Base-by-base conservation (phyloP, 2,888 invertebrate genomes). In the Auanema sp. region DNA sequence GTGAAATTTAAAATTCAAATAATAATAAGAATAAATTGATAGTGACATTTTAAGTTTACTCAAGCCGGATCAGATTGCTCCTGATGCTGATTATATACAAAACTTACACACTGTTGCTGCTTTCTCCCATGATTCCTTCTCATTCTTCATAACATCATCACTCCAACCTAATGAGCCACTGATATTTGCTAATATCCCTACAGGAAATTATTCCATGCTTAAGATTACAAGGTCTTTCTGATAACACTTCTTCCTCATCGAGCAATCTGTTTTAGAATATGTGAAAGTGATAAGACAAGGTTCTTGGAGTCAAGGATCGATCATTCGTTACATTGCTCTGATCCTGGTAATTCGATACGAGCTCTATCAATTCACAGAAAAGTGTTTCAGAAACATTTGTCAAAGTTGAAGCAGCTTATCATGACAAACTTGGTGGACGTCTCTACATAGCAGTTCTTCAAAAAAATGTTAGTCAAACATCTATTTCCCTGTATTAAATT, bases 381-480 rank as follows among this genome's bases (percentile, higher is more conserved):
- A 33, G 33, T 33, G 3, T 57, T 68, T 56, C 43, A 71, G 67
- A 43, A 14, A 47, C 52, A 18, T 53, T 49, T 50, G 54, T 63
- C 8, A 49, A 25, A 10, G 69, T 60, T 8, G 69, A 65, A 61
- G 56, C 72, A 2, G 67, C 68, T 1, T 42, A 63, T 14, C 69
- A 60, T 25, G 66, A 69, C 47, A 11, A 5, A 1, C 24, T 21
- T 1, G 42, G 24, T 0, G 64, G 57, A 23, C 64, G 60, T 24
- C 40, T 72, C 6, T 55, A 60, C 6, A 43, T 72, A 3, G 52
- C 68, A 11, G 65, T 66, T 10, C 21, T 41, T 42, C 61, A 18
- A 11, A 25, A 33, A 49, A 49, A 52, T 25, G 59, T 65, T 12
- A 44, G 25, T 60, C 40, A 11, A 33, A n/a, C n/a, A n/a, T 18